Evolutionary conservation across 2,888 invertebrate genomes (phyloP).

Genomic region (Pseudeuparius sepicola): DNA sequence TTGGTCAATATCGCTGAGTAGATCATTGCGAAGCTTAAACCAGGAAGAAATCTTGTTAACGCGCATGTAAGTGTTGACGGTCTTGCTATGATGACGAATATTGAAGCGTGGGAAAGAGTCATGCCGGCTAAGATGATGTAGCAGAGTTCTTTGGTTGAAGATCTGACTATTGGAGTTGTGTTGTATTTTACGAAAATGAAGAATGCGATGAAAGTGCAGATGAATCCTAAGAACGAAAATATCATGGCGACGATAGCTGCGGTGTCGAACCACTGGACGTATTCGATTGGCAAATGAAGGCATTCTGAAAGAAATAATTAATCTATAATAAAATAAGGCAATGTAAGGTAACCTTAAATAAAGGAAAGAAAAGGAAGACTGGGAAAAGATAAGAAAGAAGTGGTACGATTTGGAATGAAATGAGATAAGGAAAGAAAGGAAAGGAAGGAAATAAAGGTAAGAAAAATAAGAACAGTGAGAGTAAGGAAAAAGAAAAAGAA

Average conservation of each 20-base stretch:
- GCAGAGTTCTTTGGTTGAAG: slow-evolving; percentile 53
- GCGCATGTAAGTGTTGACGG: slow-evolving; percentile 48
- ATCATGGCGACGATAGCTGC: slow-evolving; percentile 52
- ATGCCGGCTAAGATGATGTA: slow-evolving; percentile 59
- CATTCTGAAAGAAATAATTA: slow-evolving; percentile 41
- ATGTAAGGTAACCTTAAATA: slow-evolving; percentile 1
- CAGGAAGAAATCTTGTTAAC: slow-evolving; percentile 25
- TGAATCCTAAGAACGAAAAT: slow-evolving; percentile 52
- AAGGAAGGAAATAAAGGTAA: too few species aligned
- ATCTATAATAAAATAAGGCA: slow-evolving; percentile 7
- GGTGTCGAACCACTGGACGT: slow-evolving; percentile 51
- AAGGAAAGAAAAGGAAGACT: too few species aligned
- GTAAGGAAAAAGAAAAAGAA: too few species aligned
- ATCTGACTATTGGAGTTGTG: slow-evolving; percentile 69
- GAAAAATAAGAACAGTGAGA: too few species aligned
- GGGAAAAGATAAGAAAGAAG: too few species aligned
- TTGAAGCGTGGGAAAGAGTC: slow-evolving; percentile 46
- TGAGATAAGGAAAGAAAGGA: too few species aligned
- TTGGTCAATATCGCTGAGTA: slow-evolving; percentile 66
- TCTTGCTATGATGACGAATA: slow-evolving; percentile 56
- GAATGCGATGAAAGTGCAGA: slow-evolving; percentile 49
- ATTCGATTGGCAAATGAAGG: slow-evolving; percentile 48
- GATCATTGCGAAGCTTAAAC: slow-evolving; percentile 58
- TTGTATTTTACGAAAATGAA: slow-evolving; percentile 56
- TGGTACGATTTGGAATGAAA: slow-evolving; percentile 1